These are phyloP conservation scores for Chymomyza fuscimana DNA, from an alignment of 2,888 invertebrate genomes.

Conservation along the genomic window DNA sequence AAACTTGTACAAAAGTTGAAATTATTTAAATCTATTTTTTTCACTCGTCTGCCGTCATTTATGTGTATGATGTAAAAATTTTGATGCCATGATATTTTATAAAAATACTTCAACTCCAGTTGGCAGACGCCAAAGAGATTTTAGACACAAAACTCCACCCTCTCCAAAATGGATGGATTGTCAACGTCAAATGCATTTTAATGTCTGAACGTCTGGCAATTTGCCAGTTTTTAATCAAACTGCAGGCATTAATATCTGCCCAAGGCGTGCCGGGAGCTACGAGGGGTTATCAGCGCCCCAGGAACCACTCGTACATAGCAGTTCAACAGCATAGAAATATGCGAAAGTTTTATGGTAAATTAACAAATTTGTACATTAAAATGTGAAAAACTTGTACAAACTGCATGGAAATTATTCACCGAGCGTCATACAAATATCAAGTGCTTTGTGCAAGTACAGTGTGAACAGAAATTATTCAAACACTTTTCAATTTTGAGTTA, in stretches of 20 bases:
- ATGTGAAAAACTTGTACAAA: constrained; percentile 68
- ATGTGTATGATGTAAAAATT: background rate
- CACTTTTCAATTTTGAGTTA: too few species aligned
- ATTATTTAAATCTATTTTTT: background rate
- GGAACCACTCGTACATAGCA: background rate
- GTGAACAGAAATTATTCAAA: background rate
- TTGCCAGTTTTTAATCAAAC: constrained; percentile 79
- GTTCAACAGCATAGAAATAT: constrained; percentile 72
- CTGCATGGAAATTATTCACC: constrained; percentile 72
- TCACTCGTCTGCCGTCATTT: background rate
- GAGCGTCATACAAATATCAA: constrained; percentile 10
- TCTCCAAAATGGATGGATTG: constrained; percentile 57
- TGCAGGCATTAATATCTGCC: constrained; percentile 67
- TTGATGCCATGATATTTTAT: background rate
- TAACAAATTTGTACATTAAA: constrained; percentile 80
- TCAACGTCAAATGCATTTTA: constrained; percentile 55
- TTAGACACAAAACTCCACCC: constrained; percentile 4
- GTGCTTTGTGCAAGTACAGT: background rate
- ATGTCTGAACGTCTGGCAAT: constrained; percentile 67
- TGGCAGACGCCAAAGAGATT: constrained; percentile 7
- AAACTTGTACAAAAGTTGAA: background rate
- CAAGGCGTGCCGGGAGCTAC: constrained; percentile 44
- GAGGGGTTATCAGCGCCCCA: background rate
- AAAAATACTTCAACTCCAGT: constrained; percentile 34
- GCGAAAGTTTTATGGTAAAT: constrained; percentile 80